These are phyloP conservation scores for Poeciliopsis infans DNA, from an alignment of 2,797 vertebrate genomes.

Conservation along the genomic window DNA sequence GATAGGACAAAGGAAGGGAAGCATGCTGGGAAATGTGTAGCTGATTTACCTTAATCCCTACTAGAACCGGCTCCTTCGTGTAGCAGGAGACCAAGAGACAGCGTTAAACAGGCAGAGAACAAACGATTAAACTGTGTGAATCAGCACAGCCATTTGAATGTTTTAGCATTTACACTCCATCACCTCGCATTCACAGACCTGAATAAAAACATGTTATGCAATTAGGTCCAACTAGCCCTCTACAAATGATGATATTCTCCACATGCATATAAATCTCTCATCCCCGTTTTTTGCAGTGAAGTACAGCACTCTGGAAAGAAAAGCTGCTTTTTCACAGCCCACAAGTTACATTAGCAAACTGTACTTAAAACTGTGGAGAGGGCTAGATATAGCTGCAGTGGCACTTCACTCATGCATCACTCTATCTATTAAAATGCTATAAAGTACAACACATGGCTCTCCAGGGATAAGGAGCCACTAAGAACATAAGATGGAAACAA, in stretches of 20 bases:
- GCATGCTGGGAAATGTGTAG: slow-evolving; percentile 35
- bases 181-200: slow-evolving; percentile 5
- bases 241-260: slow-evolving; percentile 1
- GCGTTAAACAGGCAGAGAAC: slow-evolving; percentile 7
- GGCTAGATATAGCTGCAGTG: slow-evolving; percentile 34
- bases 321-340: slow-evolving; percentile 31
- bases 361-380: slow-evolving; percentile 54
- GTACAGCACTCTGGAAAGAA: slow-evolving; percentile 11
- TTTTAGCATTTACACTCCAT: not conserved
- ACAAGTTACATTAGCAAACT: slow-evolving; percentile 44
- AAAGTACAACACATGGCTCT: slow-evolving; percentile 41
- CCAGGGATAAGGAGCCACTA: slow-evolving; percentile 17
- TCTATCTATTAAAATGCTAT: slow-evolving; percentile 43
- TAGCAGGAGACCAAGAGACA: slow-evolving; percentile 49
- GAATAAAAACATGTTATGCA: not conserved
- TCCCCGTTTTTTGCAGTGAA: not conserved
- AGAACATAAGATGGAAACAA: slow-evolving; percentile 11
- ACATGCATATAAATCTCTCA: slow-evolving; percentile 3
- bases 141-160: not conserved
- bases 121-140: not conserved
- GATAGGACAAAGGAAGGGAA: not conserved
- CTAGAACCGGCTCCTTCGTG: slow-evolving; percentile 70
- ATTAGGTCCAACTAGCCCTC: slow-evolving; percentile 1
- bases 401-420: slow-evolving; percentile 41
- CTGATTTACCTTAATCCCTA: slow-evolving; percentile 72